Evolutionary conservation across 2,113 vertebrate genomes (phyloP).

Genomic region (Erythrocercus mccallii): DNA sequence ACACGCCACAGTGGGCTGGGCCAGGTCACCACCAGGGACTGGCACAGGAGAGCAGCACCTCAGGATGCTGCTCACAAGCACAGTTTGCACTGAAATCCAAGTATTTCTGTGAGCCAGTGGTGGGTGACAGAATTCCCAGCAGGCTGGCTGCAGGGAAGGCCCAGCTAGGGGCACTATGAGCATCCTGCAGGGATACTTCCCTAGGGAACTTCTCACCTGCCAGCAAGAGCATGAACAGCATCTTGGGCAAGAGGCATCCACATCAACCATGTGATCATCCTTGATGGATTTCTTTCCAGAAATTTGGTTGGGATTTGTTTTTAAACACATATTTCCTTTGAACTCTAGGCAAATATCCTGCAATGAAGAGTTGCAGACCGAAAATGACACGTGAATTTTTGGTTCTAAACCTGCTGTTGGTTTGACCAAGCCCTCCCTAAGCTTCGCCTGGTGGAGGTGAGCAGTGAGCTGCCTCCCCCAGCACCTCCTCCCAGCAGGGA

Average conservation of each 20-base stretch:
- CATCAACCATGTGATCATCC: fast-evolving
- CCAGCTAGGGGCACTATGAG: background rate
- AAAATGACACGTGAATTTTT: fast-evolving
- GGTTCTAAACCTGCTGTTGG: background rate
- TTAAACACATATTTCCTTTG: background rate
- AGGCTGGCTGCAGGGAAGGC: background rate
- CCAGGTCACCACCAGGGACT: fast-evolving
- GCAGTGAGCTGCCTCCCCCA: background rate
- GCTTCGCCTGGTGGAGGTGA: fast-evolving
- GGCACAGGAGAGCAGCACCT: background rate
- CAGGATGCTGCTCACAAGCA: background rate
- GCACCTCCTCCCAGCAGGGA: no score
- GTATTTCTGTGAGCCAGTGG: fast-evolving
- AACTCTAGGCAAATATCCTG: conserved; percentile 54
- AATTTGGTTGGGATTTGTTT: background rate
- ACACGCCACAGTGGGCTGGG: background rate
- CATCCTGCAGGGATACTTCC: background rate
- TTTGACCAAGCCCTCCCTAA: background rate
- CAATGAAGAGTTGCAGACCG: background rate
- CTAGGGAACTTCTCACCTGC: background rate
- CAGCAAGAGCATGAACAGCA: background rate
- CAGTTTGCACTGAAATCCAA: background rate
- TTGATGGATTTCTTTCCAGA: background rate
- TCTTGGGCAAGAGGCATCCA: background rate
- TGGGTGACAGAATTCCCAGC: fast-evolving